phyloP scores from a whole-genome alignment of 2,888 invertebrate genomes.

The Cryptocephalus primarius region DNA sequence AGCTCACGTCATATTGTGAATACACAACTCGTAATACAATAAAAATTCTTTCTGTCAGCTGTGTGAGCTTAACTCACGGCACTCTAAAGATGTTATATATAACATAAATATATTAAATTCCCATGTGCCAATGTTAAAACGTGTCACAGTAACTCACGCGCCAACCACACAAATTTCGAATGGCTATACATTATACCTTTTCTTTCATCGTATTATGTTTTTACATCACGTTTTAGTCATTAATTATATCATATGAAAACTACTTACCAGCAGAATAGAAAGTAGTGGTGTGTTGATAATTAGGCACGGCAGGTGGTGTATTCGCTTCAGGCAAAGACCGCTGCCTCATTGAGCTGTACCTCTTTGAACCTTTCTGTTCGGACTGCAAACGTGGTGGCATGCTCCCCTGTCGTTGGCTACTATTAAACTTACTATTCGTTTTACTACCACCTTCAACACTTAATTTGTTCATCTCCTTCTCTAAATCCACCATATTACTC shows the following conservation, averaged over 20 bases:
- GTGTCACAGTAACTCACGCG: no score
- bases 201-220: no score
- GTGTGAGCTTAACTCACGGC: no score
- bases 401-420: constrained; percentile 27
- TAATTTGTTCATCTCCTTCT: constrained; percentile 29
- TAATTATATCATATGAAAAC: background rate
- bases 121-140: no score
- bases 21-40: no score
- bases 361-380: constrained; percentile 42
- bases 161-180: no score
- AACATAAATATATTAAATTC: no score
- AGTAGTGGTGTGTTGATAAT: constrained; percentile 16
- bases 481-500: constrained; percentile 27
- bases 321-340: constrained; percentile 46
- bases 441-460: constrained; percentile 19
- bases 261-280: constrained; percentile 28
- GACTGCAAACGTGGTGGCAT: constrained; percentile 33
- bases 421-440: constrained; percentile 6
- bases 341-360: constrained; percentile 45
- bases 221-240: no score
- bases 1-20: no score
- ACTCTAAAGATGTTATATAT: no score
- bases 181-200: no score
- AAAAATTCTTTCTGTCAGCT: no score
- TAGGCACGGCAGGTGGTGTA: constrained; percentile 22